These are phyloP conservation scores for Aplocera efformata DNA, from an alignment of 2,888 invertebrate genomes.

Conservation along the genomic window DNA sequence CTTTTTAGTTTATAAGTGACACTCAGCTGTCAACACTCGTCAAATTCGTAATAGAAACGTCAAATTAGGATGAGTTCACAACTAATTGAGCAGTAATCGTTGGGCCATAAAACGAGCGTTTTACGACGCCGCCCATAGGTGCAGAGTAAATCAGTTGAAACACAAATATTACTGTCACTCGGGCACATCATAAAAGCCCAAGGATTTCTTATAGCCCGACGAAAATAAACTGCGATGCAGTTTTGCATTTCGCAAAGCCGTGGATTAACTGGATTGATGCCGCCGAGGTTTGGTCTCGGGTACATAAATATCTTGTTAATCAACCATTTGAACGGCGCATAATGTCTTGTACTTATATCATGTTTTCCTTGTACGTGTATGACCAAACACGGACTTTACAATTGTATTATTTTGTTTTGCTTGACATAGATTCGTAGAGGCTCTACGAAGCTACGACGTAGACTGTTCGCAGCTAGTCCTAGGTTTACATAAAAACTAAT, in stretches of 20 bases:
- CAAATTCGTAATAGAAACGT: conserved; percentile 17
- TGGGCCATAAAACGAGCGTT: conserved; percentile 49
- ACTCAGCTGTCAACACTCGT: conserved; percentile 21
- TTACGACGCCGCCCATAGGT: conserved; percentile 50
- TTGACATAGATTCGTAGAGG: too few species aligned
- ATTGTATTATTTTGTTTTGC: too few species aligned
- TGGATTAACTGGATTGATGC: conserved; percentile 67
- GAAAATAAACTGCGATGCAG: conserved; percentile 61
- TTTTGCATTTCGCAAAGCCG: conserved; percentile 45
- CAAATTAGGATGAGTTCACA: conserved; percentile 19
- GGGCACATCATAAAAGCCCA: conserved; percentile 58
- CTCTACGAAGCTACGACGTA: too few species aligned
- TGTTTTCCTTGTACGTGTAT: conserved; percentile 4
- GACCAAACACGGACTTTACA: too few species aligned
- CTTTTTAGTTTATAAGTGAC: not conserved
- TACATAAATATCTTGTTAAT: conserved; percentile 52
- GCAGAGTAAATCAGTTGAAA: conserved; percentile 63
- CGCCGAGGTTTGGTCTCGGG: conserved; percentile 53
- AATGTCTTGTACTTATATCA: conserved; percentile 2
- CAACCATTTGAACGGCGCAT: not conserved
- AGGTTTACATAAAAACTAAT: conserved; percentile 1
- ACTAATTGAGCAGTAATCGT: conserved; percentile 22
- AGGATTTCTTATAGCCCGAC: conserved; percentile 47
- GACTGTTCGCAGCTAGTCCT: too few species aligned
- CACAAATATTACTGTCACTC: conserved; percentile 65